Evolutionary conservation across 2,888 invertebrate species (phyloP).

Genomic region (Rhagophthalmus giganteus): DNA sequence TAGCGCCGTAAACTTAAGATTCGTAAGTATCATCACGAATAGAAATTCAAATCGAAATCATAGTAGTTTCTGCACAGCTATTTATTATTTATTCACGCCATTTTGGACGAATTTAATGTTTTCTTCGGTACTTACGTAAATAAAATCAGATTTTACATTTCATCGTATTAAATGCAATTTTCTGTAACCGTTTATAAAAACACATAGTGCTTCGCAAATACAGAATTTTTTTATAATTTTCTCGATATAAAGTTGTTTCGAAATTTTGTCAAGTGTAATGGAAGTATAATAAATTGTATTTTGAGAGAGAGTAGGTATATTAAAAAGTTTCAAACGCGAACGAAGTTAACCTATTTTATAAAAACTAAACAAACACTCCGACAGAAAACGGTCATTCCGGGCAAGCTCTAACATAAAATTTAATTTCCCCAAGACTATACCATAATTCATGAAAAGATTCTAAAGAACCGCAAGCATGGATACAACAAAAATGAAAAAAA

Average conservation of each 20-base stretch:
- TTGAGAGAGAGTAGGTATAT: background rate
- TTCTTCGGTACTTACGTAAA: too few species aligned
- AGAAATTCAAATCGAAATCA: too few species aligned
- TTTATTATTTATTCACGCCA: too few species aligned
- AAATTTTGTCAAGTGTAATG: slow-evolving; percentile 8
- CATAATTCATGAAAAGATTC: slow-evolving; percentile 11
- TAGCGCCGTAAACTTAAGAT: too few species aligned
- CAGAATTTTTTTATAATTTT: background rate
- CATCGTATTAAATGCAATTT: too few species aligned
- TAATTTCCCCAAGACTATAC: slow-evolving; percentile 11
- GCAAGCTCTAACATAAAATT: slow-evolving; percentile 9
- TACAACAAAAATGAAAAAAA: slow-evolving; percentile 13
- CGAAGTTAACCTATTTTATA: slow-evolving; percentile 12
- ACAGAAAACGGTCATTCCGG: slow-evolving; percentile 1
- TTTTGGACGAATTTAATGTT: too few species aligned
- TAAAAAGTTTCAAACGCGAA: slow-evolving; percentile 5
- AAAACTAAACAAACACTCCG: slow-evolving; percentile 10
- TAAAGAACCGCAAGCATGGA: slow-evolving; percentile 1
- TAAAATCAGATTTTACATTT: too few species aligned
- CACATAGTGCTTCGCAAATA: too few species aligned
- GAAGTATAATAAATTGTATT: slow-evolving; percentile 5
- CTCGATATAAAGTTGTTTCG: slow-evolving; percentile 1
- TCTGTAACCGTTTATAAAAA: too few species aligned
- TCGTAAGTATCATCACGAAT: too few species aligned
- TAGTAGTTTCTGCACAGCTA: too few species aligned